A percentile compares a stretch with the other conserved stretches of the same genome.
These are phyloP conservation scores for Oligia strigilis DNA, from an alignment of 2,888 invertebrate species.

Conservation along the genomic window DNA sequence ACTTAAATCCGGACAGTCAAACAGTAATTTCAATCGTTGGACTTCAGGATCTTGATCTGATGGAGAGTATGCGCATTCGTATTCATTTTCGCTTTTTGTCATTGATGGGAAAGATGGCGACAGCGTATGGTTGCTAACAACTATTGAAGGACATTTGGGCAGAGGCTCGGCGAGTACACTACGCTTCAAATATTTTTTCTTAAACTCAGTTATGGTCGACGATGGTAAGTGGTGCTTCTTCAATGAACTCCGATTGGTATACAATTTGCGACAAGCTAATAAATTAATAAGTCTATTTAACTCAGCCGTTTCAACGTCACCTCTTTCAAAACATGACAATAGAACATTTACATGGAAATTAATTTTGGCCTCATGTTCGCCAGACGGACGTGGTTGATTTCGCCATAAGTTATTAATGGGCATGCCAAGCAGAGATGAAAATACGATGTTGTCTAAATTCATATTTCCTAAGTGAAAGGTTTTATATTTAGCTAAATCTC, in stretches of 20 bases:
- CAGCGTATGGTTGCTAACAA: slow-evolving; percentile 62
- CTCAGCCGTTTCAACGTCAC: slow-evolving; percentile 83
- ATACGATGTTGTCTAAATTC: slow-evolving; percentile 81
- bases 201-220: slow-evolving; percentile 80
- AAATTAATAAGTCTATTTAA: slow-evolving; percentile 82
- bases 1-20: slow-evolving; percentile 86
- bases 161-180: slow-evolving; percentile 83
- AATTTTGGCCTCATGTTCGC: slow-evolving; percentile 80
- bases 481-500: slow-evolving; percentile 79
- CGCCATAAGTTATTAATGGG: slow-evolving; percentile 83
- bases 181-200: slow-evolving; percentile 84
- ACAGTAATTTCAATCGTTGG: slow-evolving; percentile 77
- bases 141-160: slow-evolving; percentile 69
- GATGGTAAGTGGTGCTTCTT: slow-evolving; percentile 76
- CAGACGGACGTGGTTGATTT: slow-evolving; percentile 69
- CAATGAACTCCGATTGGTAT: slow-evolving; percentile 84
- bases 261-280: slow-evolving; percentile 84
- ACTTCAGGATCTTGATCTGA: slow-evolving; percentile 68
- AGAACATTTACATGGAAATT: slow-evolving; percentile 85
- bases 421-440: slow-evolving; percentile 77
- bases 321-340: slow-evolving; percentile 83
- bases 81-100: slow-evolving; percentile 74
- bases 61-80: slow-evolving; percentile 53
- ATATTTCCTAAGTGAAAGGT: slow-evolving; percentile 84
- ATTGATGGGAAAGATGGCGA: slow-evolving; percentile 77